A percentile compares a stretch with the other conserved stretches of the same genome.
Evolutionary conservation across 2,113 vertebrate genomes (phyloP).

Genomic region (Hypocryptadius cinnamomeus): DNA sequence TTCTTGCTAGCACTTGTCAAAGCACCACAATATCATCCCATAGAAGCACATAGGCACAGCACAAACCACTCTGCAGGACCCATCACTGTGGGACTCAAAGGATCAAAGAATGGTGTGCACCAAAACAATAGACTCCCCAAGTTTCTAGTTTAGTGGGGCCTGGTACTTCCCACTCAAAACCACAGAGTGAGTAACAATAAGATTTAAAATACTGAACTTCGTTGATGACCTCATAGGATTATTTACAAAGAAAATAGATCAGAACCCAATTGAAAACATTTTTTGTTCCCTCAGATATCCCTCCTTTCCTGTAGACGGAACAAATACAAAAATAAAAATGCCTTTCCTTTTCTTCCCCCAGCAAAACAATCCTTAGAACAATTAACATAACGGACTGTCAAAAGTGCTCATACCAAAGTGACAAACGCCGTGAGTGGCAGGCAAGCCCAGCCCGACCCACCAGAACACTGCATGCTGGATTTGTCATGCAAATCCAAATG

Average conservation of each 20-base stretch:
- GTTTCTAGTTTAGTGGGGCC: not conserved
- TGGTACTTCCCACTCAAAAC: not conserved
- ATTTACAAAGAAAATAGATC: not conserved
- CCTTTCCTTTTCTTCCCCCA: conserved; percentile 21
- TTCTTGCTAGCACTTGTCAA: conserved; percentile 39
- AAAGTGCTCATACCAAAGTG: conserved; percentile 58
- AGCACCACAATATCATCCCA: conserved; percentile 26
- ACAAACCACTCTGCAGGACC: conserved; percentile 43
- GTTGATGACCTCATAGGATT: not conserved
- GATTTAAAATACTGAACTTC: not conserved
- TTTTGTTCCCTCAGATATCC: not conserved
- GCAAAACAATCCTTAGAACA: conserved; percentile 57
- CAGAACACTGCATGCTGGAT: conserved; percentile 54
- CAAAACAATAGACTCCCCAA: conserved; percentile 49
- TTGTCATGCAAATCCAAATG: conserved; percentile 69
- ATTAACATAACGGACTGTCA: conserved; percentile 65
- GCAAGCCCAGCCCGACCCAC: conserved; percentile 45
- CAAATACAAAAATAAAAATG: not conserved
- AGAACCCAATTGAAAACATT: not conserved
- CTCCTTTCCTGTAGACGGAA: not conserved
- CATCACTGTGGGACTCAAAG: conserved; percentile 1
- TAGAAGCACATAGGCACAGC: not conserved
- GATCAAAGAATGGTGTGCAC: conserved; percentile 30
- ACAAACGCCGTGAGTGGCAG: conserved; percentile 53
- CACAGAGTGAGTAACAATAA: not conserved